phyloP scores from a whole-genome alignment of 2,113 vertebrate species.

The Cathartes aura region DNA sequence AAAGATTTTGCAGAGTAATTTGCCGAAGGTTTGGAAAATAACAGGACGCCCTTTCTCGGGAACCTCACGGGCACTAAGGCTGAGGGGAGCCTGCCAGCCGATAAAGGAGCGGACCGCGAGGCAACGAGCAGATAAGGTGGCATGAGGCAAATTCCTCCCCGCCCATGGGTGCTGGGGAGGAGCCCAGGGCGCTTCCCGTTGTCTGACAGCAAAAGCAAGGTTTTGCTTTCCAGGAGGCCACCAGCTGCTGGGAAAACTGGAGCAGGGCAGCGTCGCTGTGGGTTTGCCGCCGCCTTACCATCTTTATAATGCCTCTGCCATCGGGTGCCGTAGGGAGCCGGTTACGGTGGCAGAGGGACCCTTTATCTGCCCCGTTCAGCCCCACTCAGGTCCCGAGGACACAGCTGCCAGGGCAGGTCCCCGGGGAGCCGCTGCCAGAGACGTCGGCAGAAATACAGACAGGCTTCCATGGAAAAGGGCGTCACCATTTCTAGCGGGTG shows the following conservation, averaged over 20 bases:
- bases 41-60: not conserved
- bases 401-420: not conserved
- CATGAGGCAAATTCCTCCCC: not conserved
- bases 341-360: not conserved
- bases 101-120: not conserved
- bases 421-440: accelerated
- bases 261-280: not conserved
- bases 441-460: accelerated
- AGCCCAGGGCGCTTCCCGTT: not conserved
- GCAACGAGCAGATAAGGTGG: not conserved
- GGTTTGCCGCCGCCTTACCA: not conserved
- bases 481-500: not conserved
- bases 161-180: not conserved
- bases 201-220: not conserved
- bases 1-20: not conserved
- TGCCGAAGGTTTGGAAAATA: not conserved
- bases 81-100: not conserved
- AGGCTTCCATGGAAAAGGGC: not conserved
- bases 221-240: not conserved
- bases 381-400: accelerated
- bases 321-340: accelerated
- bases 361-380: not conserved
- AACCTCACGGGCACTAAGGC: not conserved
- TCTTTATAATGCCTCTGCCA: accelerated
- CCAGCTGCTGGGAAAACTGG: not conserved